Conservation (phyloP, 2,113 vertebrate genomes). For the Trachemys scripta region DNA sequence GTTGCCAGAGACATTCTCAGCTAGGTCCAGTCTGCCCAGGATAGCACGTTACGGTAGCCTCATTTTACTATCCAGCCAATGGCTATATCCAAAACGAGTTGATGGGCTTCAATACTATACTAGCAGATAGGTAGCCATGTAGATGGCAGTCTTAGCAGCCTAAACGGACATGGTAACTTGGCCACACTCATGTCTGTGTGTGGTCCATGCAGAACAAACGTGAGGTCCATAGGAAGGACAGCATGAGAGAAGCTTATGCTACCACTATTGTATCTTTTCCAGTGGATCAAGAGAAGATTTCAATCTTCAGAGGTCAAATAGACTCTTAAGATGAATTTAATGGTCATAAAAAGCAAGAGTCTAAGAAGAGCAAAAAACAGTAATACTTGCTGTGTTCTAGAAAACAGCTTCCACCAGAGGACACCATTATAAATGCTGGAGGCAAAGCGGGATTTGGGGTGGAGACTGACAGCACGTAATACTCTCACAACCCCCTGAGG, state of each 20-base stretch:
- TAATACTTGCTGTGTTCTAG: neutral
- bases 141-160: neutral
- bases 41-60: no score
- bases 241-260: neutral
- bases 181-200: neutral
- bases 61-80: no score
- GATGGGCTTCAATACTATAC: no score
- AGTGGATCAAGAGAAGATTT: neutral
- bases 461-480: no score
- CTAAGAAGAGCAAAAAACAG: neutral
- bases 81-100: no score
- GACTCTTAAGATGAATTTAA: neutral
- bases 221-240: neutral
- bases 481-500: no score
- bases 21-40: no score
- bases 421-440: no score
- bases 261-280: neutral
- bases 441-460: no score
- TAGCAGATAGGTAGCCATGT: no score
- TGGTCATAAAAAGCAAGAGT: neutral
- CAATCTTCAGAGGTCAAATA: neutral
- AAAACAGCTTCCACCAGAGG: neutral
- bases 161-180: neutral
- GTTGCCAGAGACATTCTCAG: no score
- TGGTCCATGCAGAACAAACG: neutral